Evolutionary conservation across 2,888 invertebrate genomes (phyloP), one percentile per base, ranked within the genome.

Genomic region (Griposia aprilina): DNA sequence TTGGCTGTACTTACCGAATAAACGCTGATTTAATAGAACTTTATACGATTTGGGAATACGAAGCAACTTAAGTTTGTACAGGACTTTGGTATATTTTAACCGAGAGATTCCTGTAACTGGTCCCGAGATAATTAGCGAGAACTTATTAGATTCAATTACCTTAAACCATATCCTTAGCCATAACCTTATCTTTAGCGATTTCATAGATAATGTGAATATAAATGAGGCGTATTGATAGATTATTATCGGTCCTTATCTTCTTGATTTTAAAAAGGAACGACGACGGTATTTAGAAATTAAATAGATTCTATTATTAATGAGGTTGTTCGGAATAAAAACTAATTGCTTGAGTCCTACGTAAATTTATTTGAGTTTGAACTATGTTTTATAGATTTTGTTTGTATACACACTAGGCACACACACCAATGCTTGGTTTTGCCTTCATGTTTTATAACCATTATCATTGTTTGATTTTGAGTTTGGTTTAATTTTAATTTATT

Each of bases 121-220:
- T 80, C 60, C 36, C 80, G 5, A 23, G 20, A 6, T 69, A 45
- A 69, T 60, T 70, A 78, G 10, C n/a, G 45, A 59, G 45, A 41
- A 20, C 45, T 2, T 30, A 1, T 20, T 50, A 17, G 11, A 68
- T 70, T 69, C 41, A 30, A 30, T 30, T 45, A 60, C n/a, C 45
- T 78, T 69, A 1, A 45, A 80, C 30, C 45, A 36, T 60, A 15
- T 1, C n/a, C n/a, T n/a, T n/a, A n/a, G n/a, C n/a, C n/a, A n/a
- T n/a, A n/a, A n/a, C n/a, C n/a, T 4, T 20, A 30, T 23, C 30
- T 52, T 60, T 36, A 23, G 45, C 70, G 60, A 60, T 52, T 70
- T 52, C 20, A 20, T 52, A 41, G 13, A 45, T 60, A 5, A n/a
- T 52, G 7, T 20, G 20, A 7, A 79, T 69, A 52, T 69, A 15